Evolutionary conservation across 2,888 invertebrate genomes (phyloP).

Genomic region (Callinectes sapidus): DNA sequence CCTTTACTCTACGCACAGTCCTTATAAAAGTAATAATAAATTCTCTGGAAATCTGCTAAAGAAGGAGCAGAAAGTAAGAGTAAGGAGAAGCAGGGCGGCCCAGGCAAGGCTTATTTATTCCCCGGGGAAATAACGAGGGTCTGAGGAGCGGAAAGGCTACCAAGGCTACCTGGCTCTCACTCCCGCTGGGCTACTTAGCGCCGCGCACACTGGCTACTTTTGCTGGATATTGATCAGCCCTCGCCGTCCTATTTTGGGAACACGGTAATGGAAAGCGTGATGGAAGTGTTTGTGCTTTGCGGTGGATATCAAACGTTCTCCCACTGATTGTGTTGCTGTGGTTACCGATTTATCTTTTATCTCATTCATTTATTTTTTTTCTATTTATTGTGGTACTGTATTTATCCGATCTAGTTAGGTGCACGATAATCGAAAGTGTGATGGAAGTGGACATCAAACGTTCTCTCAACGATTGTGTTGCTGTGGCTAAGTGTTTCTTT

Average conservation of each 20-base stretch:
- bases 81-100: background rate
- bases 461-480: background rate
- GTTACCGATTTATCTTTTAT: too few relatives aligned
- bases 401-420: too few relatives aligned
- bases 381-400: too few relatives aligned
- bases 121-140: background rate
- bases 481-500: too few relatives aligned
- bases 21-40: background rate
- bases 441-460: background rate
- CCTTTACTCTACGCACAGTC: background rate
- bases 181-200: background rate
- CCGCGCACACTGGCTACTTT: background rate
- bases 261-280: background rate
- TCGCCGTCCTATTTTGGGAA: background rate
- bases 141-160: conserved; percentile 1
- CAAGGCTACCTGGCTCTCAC: background rate
- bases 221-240: background rate
- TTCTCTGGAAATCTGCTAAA: background rate
- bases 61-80: background rate
- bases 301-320: background rate
- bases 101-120: background rate
- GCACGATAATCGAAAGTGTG: background rate
- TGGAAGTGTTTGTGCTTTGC: background rate
- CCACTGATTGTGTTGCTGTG: background rate
- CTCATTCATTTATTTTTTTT: too few relatives aligned